Percentiles rank a stretch among this genome's conserved stretches.
Evolutionary conservation across 2,113 vertebrate species (phyloP).

Genomic region (Anolis sagrei): DNA sequence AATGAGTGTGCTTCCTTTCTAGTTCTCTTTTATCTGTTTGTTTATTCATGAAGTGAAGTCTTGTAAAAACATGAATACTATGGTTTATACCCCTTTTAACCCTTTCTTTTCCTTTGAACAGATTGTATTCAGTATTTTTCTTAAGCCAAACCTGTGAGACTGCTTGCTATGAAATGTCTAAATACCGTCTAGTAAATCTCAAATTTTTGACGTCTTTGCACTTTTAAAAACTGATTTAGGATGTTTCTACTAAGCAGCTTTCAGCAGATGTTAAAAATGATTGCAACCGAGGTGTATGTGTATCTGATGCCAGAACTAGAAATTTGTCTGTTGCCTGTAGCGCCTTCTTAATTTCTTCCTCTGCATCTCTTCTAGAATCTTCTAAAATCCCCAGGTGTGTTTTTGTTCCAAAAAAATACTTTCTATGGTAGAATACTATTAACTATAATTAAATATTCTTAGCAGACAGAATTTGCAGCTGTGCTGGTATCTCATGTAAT

Average conservation of each 20-base stretch:
- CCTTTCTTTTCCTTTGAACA: constrained; percentile 1
- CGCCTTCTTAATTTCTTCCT: background rate
- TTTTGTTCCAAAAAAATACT: constrained; percentile 29
- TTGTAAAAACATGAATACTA: constrained; percentile 43
- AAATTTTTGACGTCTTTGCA: background rate
- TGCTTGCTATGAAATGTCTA: constrained; percentile 18
- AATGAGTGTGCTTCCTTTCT: constrained; percentile 69
- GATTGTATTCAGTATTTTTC: background rate
- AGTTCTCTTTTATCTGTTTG: constrained; percentile 53
- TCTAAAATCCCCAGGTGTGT: constrained; percentile 2
- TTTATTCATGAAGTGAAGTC: constrained; percentile 45
- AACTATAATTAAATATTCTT: constrained; percentile 46
- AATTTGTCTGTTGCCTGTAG: background rate
- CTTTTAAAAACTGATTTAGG: constrained; percentile 5
- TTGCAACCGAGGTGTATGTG: background rate
- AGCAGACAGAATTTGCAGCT: background rate
- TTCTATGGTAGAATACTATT: constrained; percentile 26
- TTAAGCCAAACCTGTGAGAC: background rate
- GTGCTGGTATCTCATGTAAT: background rate
- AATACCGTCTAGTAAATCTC: background rate
- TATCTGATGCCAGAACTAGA: background rate
- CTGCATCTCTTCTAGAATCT: background rate
- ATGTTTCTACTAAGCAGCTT: background rate
- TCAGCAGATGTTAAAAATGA: constrained; percentile 7
- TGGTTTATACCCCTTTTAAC: constrained; percentile 3